Base-by-base conservation (phyloP, 1,140 invertebrate species). In the Battus philenor region DNA sequence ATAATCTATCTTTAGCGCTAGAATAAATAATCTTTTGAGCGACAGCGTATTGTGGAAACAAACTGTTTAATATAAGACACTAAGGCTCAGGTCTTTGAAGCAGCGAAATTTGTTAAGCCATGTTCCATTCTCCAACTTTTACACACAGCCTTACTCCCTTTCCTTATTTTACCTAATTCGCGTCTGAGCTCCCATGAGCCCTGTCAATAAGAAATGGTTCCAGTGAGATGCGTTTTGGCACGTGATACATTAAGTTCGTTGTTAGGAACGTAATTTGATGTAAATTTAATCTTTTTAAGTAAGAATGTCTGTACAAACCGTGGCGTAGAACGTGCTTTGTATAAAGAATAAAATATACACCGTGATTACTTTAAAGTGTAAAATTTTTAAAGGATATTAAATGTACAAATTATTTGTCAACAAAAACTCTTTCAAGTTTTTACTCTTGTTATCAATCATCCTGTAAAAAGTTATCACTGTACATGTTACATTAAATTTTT, bases 101-200 rank as follows among this genome's bases (percentile, higher is more conserved):
- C 59, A 64, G 47, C 47, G 58, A 75, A 69, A 72, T 72, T 69
- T 70, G 68, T 64, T 59, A 48, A 60, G 46, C 55, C 54, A 29
- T 59, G 61, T 59, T 55, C 55, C 52, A 50, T 39, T 43, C 41
- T 22, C 48, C 32, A 11, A 27, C 24, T 26, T 26, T 2, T 9
- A 5, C 4, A 26, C 26, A n/a, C n/a, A n/a, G 10, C 32, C 15
- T 17, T 17, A 1, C 9, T 9, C 15, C 16, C 12, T 36, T 16
- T 15, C 44, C 8, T 24, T 43, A 12, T 34, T 30, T 47, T 51
- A 51, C 46, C 31, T 45, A 44, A 33, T 33, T 33, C 32, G 15
- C 15, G 10, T 26, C 4, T 16, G 12, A 15, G 15, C 31, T 16
- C 31, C 31, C 31, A 6, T 15, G 13, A 16, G 12, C 29, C 29